Evolutionary conservation across 2,797 vertebrate species (phyloP), one percentile per base, ranked within the genome.

Genomic region (Mastacembelus armatus): DNA sequence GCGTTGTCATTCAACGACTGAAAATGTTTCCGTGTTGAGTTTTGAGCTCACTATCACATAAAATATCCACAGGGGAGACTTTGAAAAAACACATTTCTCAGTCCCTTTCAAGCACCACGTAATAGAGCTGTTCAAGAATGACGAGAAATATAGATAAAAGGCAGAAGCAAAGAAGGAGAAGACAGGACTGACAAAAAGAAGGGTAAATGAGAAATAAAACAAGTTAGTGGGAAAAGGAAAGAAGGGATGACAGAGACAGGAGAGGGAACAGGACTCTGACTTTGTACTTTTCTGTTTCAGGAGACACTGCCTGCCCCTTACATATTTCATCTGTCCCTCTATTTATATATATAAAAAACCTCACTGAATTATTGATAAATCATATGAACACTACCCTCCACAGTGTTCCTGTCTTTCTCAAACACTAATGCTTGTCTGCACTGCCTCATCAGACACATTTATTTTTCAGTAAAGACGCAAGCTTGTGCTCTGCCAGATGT

Each of bases 331-430:
- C 32, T 38, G 40, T 55, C 50, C 24, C 0, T n/a, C 66, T 72
- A 78, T 86, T 70, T 86, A 66, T 81, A 80, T 58, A 3, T 51
- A 57, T 65, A 55, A 65, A 76, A 63, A 60, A 0, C 56, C 2
- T 43, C 1, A 2, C 22, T 88, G 10, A 76, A 88, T 85, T 78
- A 84, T 86, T 73, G 43, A 87, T 79, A 39, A 50, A 66, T 71
- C 19, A 69, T 55, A 56, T 1, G 0, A 51, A 62, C 2, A 0
- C 6, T 1, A 14, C 48, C 26, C 32, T 75, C 54, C 29, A 0
- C 48, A 26, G 45, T 1, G 14, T 57, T 72, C 51, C 43, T 39
- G 58, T 71, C 56, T n/a, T n/a, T n/a, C n/a, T n/a, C n/a, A n/a
- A n/a, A n/a, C n/a, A n/a, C n/a, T n/a, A n/a, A n/a, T n/a, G 27